Base-by-base conservation (phyloP, 2,888 invertebrate genomes). In the Drosophila neoperkinsi region DNA sequence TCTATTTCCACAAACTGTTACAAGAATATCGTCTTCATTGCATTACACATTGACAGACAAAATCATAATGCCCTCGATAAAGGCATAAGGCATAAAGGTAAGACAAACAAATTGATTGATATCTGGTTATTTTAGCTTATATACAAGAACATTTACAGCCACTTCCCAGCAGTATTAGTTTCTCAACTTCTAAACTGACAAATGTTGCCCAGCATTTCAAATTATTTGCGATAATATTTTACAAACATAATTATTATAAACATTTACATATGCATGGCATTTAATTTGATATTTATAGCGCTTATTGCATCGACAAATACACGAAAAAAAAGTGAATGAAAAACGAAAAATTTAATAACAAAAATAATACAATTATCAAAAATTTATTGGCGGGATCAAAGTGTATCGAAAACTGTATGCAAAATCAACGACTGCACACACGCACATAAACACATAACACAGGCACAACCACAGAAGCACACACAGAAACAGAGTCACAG, bases 361-460 rank as follows among this genome's bases (percentile, higher is more conserved):
- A 71, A 77, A 77, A 84, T 75, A 79, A 88, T 77, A 75, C 84
- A 90, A 90, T 91, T 91, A 91, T 91, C 91, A 91, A 79, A 84
- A 76, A 83, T 79, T 77, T 86, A 77, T 68, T 76, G 66, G 59
- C 52, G 79, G 80, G 92, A 91, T 92, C 92, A 92, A 92, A 92
- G 92, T 91, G 89, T 92, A 92, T 92, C 92, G 90, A 84, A 81
- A 74, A 59, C 74, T 68, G 78, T 84, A 82, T 81, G 81, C 84
- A 83, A 79, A 71, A 71, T 31, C 61, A 51, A 60, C 61, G 59
- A 58, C 50, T 71, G 68, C 64, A 78, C 43, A 66, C 55, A 67
- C 43, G 38, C 43, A 46, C 28, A 61, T 25, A 61, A 4, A 57
- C 11, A 50, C 30, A 46, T n/a, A 43, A 65, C 61, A 59, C 30